These are phyloP conservation scores for Cartodere bifasciata DNA, from an alignment of 2,888 invertebrate species.

Conservation along the genomic window DNA sequence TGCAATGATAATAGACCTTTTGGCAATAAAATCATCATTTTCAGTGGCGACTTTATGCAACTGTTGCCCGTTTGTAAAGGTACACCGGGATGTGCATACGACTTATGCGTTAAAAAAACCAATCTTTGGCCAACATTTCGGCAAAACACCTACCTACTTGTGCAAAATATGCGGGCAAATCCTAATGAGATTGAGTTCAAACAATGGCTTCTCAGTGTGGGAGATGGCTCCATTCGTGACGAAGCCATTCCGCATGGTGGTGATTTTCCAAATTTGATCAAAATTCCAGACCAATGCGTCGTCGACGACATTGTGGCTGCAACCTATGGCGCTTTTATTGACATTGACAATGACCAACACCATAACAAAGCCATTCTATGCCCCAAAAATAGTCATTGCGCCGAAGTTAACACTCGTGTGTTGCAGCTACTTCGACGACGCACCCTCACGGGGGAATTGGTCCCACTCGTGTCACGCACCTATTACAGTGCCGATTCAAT, in stretches of 20 bases:
- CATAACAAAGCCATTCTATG: not conserved
- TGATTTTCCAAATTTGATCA: not conserved
- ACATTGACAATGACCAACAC: not conserved
- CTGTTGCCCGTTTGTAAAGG: slow-evolving; percentile 4
- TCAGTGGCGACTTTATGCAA: slow-evolving; percentile 6
- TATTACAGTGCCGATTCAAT: slow-evolving; percentile 2
- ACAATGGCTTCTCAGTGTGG: not conserved
- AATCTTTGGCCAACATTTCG: slow-evolving; percentile 10
- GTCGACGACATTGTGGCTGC: not conserved
- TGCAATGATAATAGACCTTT: slow-evolving; percentile 9
- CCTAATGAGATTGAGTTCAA: slow-evolving; percentile 6
- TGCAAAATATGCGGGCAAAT: no score
- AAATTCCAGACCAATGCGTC: not conserved
- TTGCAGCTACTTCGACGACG: not conserved
- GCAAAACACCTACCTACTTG: slow-evolving; percentile 5
- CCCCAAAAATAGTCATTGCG: not conserved
- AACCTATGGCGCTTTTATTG: not conserved
- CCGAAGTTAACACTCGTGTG: not conserved
- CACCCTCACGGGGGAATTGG: no score
- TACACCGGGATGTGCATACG: not conserved
- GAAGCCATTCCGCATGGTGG: no score
- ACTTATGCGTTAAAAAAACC: slow-evolving; percentile 8
- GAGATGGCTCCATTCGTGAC: no score
- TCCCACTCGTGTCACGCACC: not conserved
- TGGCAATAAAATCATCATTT: slow-evolving; percentile 10